phyloP scores from a whole-genome alignment of 2,113 vertebrate species.

The Cricetomys ansorgei region DNA sequence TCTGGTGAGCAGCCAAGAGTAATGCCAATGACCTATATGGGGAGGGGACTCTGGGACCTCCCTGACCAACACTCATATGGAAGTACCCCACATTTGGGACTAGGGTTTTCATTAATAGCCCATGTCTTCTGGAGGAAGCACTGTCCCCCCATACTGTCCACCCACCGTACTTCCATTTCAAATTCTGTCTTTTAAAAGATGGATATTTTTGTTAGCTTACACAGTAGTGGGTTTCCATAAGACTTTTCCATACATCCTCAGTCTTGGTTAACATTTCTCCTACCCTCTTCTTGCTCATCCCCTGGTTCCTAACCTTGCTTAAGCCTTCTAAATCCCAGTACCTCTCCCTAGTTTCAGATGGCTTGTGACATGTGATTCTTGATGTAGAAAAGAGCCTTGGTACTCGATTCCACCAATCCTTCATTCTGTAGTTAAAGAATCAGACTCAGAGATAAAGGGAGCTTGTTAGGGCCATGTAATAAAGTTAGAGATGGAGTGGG shows the following conservation, averaged over 20 bases:
- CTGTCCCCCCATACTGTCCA: too few relatives aligned
- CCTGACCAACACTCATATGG: background rate
- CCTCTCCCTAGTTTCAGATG: background rate
- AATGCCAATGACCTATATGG: background rate
- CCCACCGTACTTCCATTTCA: background rate
- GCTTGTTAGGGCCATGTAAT: background rate
- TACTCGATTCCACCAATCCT: background rate
- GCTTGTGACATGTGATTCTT: background rate
- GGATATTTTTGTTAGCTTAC: background rate
- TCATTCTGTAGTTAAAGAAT: constrained; percentile 24
- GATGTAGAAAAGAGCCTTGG: background rate
- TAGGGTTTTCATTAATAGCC: background rate
- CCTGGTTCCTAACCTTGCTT: background rate
- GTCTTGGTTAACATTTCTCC: background rate
- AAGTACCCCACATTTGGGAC: background rate
- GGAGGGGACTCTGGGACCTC: too few relatives aligned
- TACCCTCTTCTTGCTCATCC: background rate
- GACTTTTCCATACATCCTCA: background rate
- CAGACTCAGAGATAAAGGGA: background rate
- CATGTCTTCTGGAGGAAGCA: background rate
- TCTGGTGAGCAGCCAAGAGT: background rate
- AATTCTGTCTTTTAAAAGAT: background rate
- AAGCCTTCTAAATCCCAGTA: background rate
- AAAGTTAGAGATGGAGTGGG: background rate
- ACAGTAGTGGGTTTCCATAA: background rate